Evolutionary conservation across 2,113 vertebrate genomes (phyloP).

Genomic region (Leptocoma aspasia): DNA sequence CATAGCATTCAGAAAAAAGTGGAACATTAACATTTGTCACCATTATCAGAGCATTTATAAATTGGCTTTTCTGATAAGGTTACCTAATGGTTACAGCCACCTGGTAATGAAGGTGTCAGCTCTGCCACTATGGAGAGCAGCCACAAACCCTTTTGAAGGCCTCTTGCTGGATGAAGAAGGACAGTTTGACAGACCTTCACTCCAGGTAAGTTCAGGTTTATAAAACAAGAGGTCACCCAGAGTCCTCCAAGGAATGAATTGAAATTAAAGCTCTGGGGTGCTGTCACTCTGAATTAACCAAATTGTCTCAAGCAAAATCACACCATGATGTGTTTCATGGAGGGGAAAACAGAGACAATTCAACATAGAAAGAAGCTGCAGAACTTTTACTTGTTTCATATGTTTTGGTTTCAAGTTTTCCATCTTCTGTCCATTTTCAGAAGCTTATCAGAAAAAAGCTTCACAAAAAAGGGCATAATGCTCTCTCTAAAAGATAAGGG

Average conservation of each 20-base stretch:
- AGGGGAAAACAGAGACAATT: neutral
- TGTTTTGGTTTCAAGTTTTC: neutral
- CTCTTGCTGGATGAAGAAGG: neutral
- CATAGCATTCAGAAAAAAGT: accelerated
- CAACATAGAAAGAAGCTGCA: neutral
- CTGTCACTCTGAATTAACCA: neutral
- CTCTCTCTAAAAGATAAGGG: neutral
- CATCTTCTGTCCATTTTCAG: neutral
- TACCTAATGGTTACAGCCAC: neutral
- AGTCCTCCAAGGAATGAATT: neutral
- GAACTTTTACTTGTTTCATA: neutral
- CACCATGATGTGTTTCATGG: neutral
- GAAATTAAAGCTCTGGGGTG: neutral
- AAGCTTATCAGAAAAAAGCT: neutral
- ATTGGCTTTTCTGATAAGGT: neutral
- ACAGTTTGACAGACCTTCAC: slow-evolving; percentile 2
- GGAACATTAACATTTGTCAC: neutral
- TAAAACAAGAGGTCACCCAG: neutral
- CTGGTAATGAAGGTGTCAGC: neutral
- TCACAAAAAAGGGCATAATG: neutral
- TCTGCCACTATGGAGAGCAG: neutral
- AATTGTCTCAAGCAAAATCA: neutral
- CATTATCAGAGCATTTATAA: neutral
- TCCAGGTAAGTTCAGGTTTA: neutral
- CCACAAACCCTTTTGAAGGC: neutral